A percentile compares a stretch with the other conserved stretches of the same genome.
phyloP scores from a whole-genome alignment of 2,113 vertebrate genomes.

The Picathartes gymnocephalus region DNA sequence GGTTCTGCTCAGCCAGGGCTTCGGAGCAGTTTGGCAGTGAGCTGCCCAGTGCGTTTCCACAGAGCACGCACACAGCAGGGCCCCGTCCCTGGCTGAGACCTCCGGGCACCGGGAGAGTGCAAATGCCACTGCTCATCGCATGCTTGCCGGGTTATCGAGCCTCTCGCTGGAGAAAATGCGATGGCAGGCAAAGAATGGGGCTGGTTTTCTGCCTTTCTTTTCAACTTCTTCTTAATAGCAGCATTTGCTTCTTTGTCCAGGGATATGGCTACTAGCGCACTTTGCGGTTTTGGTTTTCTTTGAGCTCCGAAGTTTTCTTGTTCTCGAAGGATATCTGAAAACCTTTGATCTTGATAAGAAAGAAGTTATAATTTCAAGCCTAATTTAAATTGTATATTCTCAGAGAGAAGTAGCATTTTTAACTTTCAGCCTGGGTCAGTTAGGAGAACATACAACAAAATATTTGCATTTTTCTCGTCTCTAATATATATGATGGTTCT shows the following conservation, averaged over 20 bases:
- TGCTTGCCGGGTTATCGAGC: accelerated
- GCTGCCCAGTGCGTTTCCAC: background rate
- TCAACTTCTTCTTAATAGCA: background rate
- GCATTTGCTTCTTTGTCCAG: background rate
- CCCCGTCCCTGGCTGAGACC: background rate
- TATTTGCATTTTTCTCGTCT: background rate
- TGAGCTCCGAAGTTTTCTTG: background rate
- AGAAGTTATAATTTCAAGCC: background rate
- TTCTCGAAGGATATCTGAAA: background rate
- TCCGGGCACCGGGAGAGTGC: background rate
- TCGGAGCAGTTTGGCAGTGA: background rate
- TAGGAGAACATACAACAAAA: background rate
- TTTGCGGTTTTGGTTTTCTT: background rate
- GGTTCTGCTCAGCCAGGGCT: background rate
- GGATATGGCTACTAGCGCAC: background rate
- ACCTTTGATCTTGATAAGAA: background rate
- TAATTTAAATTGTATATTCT: background rate
- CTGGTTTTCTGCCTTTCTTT: background rate
- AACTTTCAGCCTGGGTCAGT: background rate
- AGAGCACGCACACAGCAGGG: background rate
- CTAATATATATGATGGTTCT: background rate
- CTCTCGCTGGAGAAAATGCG: background rate
- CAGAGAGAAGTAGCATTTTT: background rate
- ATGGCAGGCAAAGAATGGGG: background rate
- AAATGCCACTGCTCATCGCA: background rate